phyloP scores from a whole-genome alignment of 2,888 invertebrate species.

The Phyllotreta cruciferae region DNA sequence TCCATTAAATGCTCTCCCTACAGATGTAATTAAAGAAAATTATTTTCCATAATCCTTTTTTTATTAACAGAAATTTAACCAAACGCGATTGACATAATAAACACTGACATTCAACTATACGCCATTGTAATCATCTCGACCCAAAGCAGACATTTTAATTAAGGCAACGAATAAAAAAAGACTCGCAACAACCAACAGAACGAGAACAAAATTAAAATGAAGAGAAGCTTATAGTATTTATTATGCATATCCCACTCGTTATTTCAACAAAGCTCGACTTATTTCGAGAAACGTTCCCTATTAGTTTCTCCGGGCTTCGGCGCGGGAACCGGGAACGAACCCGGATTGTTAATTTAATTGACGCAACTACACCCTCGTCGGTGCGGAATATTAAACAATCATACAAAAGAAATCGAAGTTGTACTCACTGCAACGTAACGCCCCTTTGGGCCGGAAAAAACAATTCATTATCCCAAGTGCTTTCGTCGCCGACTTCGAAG shows the following conservation, averaged over 20 bases:
- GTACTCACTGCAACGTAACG: slow-evolving; percentile 70
- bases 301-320: too few relatives aligned
- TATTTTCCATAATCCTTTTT: too few relatives aligned
- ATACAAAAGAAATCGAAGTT: slow-evolving; percentile 25
- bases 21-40: slow-evolving; percentile 10
- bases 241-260: too few relatives aligned
- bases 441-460: slow-evolving; percentile 73
- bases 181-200: not conserved
- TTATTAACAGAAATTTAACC: not conserved
- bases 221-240: not conserved
- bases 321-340: too few relatives aligned
- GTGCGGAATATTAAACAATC: not conserved
- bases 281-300: too few relatives aligned
- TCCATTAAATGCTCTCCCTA: not conserved
- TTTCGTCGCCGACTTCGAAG: slow-evolving; percentile 68
- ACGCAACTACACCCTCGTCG: not conserved
- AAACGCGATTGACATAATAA: not conserved
- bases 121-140: not conserved
- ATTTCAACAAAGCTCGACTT: too few relatives aligned
- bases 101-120: not conserved
- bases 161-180: not conserved
- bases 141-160: not conserved
- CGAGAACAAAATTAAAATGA: not conserved
- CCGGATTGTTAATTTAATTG: slow-evolving; percentile 5
- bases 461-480: slow-evolving; percentile 64